Evolutionary conservation across 2,888 invertebrate genomes (phyloP).

Genomic region (Drosophila ezoana): DNA sequence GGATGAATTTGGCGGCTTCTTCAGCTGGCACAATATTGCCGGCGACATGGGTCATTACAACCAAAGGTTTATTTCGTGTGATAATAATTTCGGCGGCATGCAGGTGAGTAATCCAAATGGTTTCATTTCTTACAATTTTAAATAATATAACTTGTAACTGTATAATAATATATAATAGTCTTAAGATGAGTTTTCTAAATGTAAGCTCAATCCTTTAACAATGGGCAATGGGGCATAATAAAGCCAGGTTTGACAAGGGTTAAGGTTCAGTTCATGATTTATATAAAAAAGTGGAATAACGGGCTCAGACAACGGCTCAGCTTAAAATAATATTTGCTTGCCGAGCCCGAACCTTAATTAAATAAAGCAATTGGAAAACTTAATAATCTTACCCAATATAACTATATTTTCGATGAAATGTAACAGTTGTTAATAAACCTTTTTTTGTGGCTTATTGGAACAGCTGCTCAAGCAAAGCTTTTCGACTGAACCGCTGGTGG

Average conservation of each 20-base stretch:
- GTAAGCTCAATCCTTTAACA: too few relatives aligned
- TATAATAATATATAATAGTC: too few relatives aligned
- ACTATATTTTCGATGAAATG: not conserved
- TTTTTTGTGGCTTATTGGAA: not conserved
- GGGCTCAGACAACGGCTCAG: too few relatives aligned
- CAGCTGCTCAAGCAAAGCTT: conserved; percentile 67
- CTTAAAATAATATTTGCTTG: too few relatives aligned
- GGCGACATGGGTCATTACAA: conserved; percentile 54
- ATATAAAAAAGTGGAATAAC: too few relatives aligned
- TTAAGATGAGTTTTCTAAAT: too few relatives aligned
- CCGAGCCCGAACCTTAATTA: too few relatives aligned
- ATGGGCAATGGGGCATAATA: too few relatives aligned
- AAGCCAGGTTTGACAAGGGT: too few relatives aligned
- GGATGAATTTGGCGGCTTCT: conserved; percentile 59
- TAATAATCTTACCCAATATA: not conserved
- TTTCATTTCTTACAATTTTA: too few relatives aligned
- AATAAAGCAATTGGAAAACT: not conserved
- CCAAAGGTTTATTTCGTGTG: conserved; percentile 80
- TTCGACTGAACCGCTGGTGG: conserved; percentile 77
- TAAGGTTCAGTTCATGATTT: too few relatives aligned
- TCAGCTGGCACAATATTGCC: conserved; percentile 51
- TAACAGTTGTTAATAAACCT: not conserved
- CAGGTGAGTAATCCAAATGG: conserved; percentile 57
- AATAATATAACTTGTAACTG: too few relatives aligned
- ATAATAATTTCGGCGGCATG: conserved; percentile 76